Evolutionary conservation across 2,113 vertebrate genomes (phyloP).

Genomic region (Panthera uncia): DNA sequence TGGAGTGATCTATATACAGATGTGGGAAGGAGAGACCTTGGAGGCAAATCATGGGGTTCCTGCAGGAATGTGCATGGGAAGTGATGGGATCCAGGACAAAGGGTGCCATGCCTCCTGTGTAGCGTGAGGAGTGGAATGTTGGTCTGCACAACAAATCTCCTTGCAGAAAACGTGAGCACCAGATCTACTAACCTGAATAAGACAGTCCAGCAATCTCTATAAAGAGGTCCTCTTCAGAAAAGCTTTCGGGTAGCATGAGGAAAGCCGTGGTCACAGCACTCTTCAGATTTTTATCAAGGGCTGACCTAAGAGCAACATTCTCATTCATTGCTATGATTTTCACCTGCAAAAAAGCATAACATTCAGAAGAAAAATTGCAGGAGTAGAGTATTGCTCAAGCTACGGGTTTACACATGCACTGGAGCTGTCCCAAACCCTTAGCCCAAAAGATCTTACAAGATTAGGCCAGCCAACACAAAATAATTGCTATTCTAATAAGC

Average conservation of each 20-base stretch:
- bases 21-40: neutral
- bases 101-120: fast-evolving
- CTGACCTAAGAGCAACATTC: conserved; percentile 86
- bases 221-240: conserved; percentile 95
- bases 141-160: neutral
- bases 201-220: conserved; percentile 95
- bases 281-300: conserved; percentile 92
- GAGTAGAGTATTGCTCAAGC: neutral
- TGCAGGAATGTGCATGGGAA: too few relatives aligned
- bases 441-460: neutral
- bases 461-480: neutral
- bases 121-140: neutral
- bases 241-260: conserved; percentile 97
- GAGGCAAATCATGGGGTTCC: neutral
- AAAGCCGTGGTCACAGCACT: conserved; percentile 94
- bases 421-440: neutral
- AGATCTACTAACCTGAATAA: conserved; percentile 88
- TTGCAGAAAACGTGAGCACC: too few relatives aligned
- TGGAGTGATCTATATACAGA: neutral
- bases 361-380: neutral
- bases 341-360: conserved; percentile 86
- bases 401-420: fast-evolving
- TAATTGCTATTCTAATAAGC: neutral
- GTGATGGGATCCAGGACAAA: neutral
- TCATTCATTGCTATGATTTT: conserved; percentile 93